Conservation (phyloP, 2,888 invertebrate genomes). For the Amiota communis region DNA sequence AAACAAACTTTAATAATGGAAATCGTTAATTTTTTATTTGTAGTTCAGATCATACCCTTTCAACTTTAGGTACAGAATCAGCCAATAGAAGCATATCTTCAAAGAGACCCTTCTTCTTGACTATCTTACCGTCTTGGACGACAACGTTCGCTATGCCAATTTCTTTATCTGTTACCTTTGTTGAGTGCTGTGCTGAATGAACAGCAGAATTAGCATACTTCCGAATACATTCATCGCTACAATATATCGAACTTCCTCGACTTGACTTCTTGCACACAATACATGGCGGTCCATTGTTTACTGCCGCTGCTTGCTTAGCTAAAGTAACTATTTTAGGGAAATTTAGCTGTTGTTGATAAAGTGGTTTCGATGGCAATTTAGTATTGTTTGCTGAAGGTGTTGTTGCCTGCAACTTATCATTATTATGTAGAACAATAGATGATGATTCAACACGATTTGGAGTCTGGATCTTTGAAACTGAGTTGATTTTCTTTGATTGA, state of each 20-base stretch:
- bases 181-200: slow-evolving; percentile 50
- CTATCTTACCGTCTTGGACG: slow-evolving; percentile 63
- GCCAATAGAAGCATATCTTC: slow-evolving; percentile 70
- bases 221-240: slow-evolving; percentile 89
- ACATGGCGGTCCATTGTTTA: slow-evolving; percentile 72
- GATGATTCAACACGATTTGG: not conserved
- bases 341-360: slow-evolving; percentile 56
- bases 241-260: slow-evolving; percentile 89
- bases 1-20: not conserved
- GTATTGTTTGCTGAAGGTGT: not conserved
- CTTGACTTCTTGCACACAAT: slow-evolving; percentile 84
- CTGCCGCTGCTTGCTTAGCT: slow-evolving; percentile 2
- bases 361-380: slow-evolving; percentile 37
- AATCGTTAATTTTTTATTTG: not conserved
- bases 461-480: not conserved
- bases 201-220: slow-evolving; percentile 85
- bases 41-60: slow-evolving; percentile 59
- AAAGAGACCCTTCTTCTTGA: slow-evolving; percentile 69
- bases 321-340: slow-evolving; percentile 51
- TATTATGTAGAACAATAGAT: slow-evolving; percentile 12
- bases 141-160: not conserved
- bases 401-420: not conserved
- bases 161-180: slow-evolving; percentile 50
- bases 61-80: slow-evolving; percentile 68
- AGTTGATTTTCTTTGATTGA: not conserved